Conservation (phyloP, 2,888 invertebrate genomes). For the Drosophila prolongata region DNA sequence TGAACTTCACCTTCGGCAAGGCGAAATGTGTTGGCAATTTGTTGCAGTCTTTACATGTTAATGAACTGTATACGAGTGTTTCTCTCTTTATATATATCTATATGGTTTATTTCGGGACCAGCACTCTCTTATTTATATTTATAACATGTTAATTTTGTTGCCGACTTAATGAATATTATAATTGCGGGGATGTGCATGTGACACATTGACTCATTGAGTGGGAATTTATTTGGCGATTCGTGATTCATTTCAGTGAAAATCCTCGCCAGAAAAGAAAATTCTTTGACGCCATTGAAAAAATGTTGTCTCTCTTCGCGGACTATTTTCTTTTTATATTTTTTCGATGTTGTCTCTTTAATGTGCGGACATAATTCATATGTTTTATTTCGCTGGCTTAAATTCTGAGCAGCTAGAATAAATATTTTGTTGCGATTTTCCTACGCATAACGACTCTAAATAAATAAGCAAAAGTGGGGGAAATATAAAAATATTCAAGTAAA, state of each 20-base stretch:
- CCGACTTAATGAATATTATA: slow-evolving; percentile 47
- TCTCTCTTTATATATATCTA: not conserved
- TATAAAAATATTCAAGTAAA: slow-evolving; percentile 16
- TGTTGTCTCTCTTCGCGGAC: slow-evolving; percentile 2
- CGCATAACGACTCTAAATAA: slow-evolving; percentile 32
- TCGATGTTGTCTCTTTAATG: slow-evolving; percentile 45
- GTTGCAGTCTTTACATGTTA: slow-evolving; percentile 68
- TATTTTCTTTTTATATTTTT: slow-evolving; percentile 7
- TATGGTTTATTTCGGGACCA: slow-evolving; percentile 11
- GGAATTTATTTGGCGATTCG: slow-evolving; percentile 27
- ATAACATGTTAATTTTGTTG: slow-evolving; percentile 38
- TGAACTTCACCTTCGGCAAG: slow-evolving; percentile 74
- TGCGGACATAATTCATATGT: slow-evolving; percentile 72
- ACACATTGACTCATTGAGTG: slow-evolving; percentile 53
- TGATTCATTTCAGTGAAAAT: slow-evolving; percentile 44
- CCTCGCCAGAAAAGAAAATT: slow-evolving; percentile 17
- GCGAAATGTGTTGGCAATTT: slow-evolving; percentile 40
- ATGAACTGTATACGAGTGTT: slow-evolving; percentile 53
- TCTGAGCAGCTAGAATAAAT: slow-evolving; percentile 38
- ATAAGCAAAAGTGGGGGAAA: slow-evolving; percentile 30
- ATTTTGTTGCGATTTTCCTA: slow-evolving; percentile 29
- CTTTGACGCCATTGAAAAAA: slow-evolving; percentile 40
- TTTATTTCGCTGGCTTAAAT: slow-evolving; percentile 69
- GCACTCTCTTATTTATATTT: slow-evolving; percentile 55
- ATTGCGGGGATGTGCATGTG: slow-evolving; percentile 54